A percentile compares a stretch with the other conserved stretches of the same genome.
These are phyloP conservation scores for Acestrorhynchus altus DNA, from an alignment of 2,797 vertebrate genomes.

Conservation along the genomic window DNA sequence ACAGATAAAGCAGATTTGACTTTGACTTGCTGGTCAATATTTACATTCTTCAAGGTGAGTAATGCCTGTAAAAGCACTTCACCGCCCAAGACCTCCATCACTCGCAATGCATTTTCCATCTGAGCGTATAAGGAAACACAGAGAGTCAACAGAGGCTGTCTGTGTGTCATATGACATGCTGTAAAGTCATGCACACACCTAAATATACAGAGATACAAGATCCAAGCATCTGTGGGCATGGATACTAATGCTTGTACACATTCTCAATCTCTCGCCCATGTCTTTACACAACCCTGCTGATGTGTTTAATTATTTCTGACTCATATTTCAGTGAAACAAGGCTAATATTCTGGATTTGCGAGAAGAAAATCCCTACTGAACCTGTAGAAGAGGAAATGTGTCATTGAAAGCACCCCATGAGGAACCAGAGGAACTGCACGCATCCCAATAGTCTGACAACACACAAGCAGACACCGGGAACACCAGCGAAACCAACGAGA, in stretches of 20 bases:
- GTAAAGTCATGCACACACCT: not conserved
- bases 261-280: not conserved
- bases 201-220: not conserved
- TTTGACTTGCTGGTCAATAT: conserved; percentile 37
- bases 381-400: too few species aligned
- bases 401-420: too few species aligned
- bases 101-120: not conserved
- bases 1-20: conserved; percentile 27
- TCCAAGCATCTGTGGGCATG: conserved; percentile 3
- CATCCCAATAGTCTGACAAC: too few species aligned
- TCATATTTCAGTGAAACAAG: not conserved
- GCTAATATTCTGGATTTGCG: too few species aligned
- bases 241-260: not conserved
- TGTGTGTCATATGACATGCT: not conserved
- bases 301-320: too few species aligned
- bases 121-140: conserved; percentile 15
- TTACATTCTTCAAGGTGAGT: conserved; percentile 36
- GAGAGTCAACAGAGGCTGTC: conserved; percentile 10
- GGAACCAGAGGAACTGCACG: too few species aligned
- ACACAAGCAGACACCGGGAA: too few species aligned
- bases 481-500: too few species aligned
- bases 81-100: not conserved
- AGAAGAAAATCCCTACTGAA: too few species aligned
- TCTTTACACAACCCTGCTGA: not conserved
- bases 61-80: conserved; percentile 4